Evolutionary conservation across 2,113 vertebrate species (phyloP).

Genomic region (Varanus salvator): DNA sequence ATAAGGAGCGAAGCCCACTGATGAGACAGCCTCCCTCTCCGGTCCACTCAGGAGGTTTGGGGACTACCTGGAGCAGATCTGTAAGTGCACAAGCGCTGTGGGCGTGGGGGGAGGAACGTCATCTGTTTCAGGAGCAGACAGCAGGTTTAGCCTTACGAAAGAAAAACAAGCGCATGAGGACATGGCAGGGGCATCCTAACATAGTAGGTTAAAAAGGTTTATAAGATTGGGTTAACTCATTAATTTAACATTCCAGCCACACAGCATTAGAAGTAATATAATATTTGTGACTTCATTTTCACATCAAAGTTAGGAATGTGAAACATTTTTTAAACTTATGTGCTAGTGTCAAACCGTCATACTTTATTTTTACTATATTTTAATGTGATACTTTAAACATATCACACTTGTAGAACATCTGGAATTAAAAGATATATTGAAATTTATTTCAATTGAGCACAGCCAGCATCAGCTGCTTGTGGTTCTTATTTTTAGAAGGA

Average conservation of each 20-base stretch:
- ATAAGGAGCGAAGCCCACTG: not conserved
- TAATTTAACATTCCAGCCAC: not conserved
- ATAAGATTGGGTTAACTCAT: not conserved
- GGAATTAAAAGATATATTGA: not conserved
- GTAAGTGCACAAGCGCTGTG: no score
- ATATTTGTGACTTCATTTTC: not conserved
- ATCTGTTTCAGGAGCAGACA: no score
- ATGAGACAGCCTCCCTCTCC: no score
- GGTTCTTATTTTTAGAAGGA: not conserved
- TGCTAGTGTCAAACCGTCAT: not conserved
- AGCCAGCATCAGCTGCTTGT: not conserved
- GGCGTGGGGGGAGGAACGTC: no score
- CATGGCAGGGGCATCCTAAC: not conserved
- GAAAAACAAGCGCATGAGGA: not conserved
- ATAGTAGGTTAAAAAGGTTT: not conserved
- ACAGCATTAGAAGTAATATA: not conserved
- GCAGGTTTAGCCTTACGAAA: not conserved
- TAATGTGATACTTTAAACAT: not conserved
- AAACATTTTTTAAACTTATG: not conserved
- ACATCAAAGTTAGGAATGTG: not conserved
- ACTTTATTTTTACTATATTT: not conserved
- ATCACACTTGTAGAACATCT: no score
- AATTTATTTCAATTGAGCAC: not conserved
- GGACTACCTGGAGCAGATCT: no score
- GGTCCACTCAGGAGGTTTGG: no score